Base-by-base conservation (phyloP, 2,797 vertebrate species). In the Pelodytes ibericus region DNA sequence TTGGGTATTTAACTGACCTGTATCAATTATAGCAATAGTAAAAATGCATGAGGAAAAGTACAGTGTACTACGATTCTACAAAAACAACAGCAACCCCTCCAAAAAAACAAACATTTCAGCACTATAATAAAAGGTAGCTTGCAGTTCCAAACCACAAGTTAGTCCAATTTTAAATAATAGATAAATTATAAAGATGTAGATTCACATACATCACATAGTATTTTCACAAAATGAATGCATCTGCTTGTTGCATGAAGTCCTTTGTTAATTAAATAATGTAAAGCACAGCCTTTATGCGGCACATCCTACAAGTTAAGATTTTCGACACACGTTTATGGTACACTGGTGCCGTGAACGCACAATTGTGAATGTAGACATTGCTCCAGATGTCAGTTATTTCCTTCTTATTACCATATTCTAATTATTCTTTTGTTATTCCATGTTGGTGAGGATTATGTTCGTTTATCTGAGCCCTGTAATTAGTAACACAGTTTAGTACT, bases 391-490 rank as follows among this genome's bases (percentile, higher is more conserved):
- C 44, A 67, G 53, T 67, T 8, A 61, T 67, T 72, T 44, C 30
- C 60, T 68, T 73, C 63, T 59, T 72, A 79, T 79, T 79, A 72
- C 70, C 70, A 79, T 68, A 68, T 62, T 71, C 69, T 68, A 78
- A 79, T 79, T 79, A 79, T 79, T 71, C 56, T 72, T 67, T 73
- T 79, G 69, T 73, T 63, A 68, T 79, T 68, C 57, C 60, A 49
- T 68, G 63, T 73, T 79, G 62, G 70, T 68, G 30, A 51, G 71
- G 70, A 73, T 79, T 79, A 72, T 72, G 70, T 73, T 61, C 41
- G 70, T 79, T 79, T 79, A 60, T 68, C 63, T 41, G 63, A 78
- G 57, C 76, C 70, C 53, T 79, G 75, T 78, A 78, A 78, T 79
- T 79, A 79, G 72, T 59, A 72, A 65, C 63, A 49, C 30, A 53